Base-by-base conservation (phyloP, 2,797 vertebrate species). In the Acropternis orthonyx region DNA sequence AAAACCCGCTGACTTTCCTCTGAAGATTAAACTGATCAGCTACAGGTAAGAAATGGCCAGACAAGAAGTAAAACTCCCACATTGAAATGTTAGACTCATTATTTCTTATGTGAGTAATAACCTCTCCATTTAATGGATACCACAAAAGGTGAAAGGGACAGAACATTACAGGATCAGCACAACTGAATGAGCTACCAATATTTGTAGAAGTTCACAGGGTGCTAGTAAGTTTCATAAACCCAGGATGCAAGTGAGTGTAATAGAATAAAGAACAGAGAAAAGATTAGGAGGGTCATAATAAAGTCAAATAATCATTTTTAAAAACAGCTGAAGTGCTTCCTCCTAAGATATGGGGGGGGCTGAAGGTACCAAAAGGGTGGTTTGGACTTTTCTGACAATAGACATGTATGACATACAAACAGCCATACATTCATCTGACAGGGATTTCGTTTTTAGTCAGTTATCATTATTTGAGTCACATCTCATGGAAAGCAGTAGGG, bases 1-100 rank as follows among this genome's bases (percentile, higher is more conserved):
- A 93, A 92, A 96, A 43, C 44, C 43, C 69, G 75, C 76, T 82
- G 67, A 61, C 27, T 94, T 96, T 95, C 69, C 66, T 93, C 22
- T 52, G 72, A 91, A 91, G 44, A 75, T 48, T 78, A 88, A 91
- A 66, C 14, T 1, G 3, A 37, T 68, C 80, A 88, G 5, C 72
- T 79, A 48, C 51, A 93, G 49, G 61, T 87, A 59, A 88, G 89
- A 80, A 72, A 77, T 23, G 89, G 23, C n/a, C 65, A 88, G 39
- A 30, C 36, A 74, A 92, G 71, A 81, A 62, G 19, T 54, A 75
- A 11, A 92, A 83, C 73, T 75, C 75, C 69, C 54, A 95, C 81
- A 55, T 18, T 49, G 26, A 55, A 23, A 54, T 51, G 21, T 36
- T 56, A 61, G 58, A 91, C 46, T 95, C 54, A 61, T 83, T 85